A percentile compares a stretch with the other conserved stretches of the same genome.
These are phyloP conservation scores for Micropoecilia bifurca DNA, from an alignment of 2,797 vertebrate species.

Conservation along the genomic window DNA sequence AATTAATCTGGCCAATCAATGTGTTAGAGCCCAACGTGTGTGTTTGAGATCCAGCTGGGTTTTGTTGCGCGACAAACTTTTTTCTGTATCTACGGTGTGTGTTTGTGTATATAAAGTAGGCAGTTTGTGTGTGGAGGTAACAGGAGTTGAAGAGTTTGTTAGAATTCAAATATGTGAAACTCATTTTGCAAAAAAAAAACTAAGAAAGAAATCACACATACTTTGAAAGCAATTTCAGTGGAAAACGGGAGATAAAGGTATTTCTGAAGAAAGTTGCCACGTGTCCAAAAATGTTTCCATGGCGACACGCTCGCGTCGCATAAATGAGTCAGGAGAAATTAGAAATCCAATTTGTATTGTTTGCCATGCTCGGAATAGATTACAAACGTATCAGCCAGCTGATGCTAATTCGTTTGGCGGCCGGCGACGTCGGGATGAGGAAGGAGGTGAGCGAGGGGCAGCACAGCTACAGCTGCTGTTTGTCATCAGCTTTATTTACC, in stretches of 20 bases:
- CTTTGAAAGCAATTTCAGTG: slow-evolving; percentile 32
- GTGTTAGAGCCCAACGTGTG: slow-evolving; percentile 28
- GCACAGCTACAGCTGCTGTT: slow-evolving; percentile 51
- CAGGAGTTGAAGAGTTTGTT: slow-evolving; percentile 37
- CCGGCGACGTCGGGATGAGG: slow-evolving; percentile 56
- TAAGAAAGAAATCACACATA: slow-evolving; percentile 18
- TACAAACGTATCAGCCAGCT: slow-evolving; percentile 77
- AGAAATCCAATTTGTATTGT: slow-evolving; percentile 81
- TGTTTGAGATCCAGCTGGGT: slow-evolving; percentile 43
- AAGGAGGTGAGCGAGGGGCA: slow-evolving; percentile 52
- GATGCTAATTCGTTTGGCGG: slow-evolving; percentile 73
- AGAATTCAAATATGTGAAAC: slow-evolving; percentile 40
- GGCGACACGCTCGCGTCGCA: slow-evolving; percentile 63
- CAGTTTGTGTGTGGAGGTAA: slow-evolving; percentile 18
- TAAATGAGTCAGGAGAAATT: slow-evolving; percentile 74
- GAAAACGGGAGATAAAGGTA: slow-evolving; percentile 43
- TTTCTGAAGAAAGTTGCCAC: slow-evolving; percentile 50
- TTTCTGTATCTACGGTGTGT: not conserved
- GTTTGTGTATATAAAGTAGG: slow-evolving; percentile 1
- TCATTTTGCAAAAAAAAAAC: slow-evolving; percentile 16
- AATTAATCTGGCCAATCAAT: slow-evolving; percentile 73
- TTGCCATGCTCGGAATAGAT: slow-evolving; percentile 77
- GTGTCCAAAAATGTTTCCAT: slow-evolving; percentile 59
- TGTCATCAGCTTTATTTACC: slow-evolving; percentile 73
- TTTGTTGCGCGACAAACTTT: not conserved